Percentiles rank a stretch among this genome's conserved stretches.
Evolutionary conservation across 2,113 vertebrate species (phyloP).

Genomic region (Ameiurus melas): DNA sequence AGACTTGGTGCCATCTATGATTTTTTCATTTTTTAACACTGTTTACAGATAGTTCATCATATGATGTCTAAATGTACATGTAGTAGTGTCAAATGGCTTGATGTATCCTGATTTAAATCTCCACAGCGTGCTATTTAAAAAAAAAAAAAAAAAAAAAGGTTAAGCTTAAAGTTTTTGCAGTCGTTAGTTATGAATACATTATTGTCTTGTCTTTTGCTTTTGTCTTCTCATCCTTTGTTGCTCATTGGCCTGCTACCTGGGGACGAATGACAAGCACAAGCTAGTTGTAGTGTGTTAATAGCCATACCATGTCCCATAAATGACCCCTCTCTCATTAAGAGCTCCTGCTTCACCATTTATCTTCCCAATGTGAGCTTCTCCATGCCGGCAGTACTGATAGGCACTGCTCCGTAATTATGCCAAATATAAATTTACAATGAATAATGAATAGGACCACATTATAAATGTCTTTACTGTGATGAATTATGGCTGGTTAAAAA

Average conservation of each 20-base stretch:
- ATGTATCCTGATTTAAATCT: not conserved
- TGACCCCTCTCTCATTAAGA: slow-evolving; percentile 61
- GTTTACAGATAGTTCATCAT: not conserved
- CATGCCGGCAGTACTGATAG: slow-evolving; percentile 51
- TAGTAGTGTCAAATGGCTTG: not conserved
- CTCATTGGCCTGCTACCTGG: slow-evolving; percentile 49
- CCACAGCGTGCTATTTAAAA: slow-evolving; percentile 11
- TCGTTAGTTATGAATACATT: slow-evolving; percentile 31
- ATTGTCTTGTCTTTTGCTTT: slow-evolving; percentile 35
- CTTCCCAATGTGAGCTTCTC: slow-evolving; percentile 53
- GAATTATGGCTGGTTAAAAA: slow-evolving; percentile 49
- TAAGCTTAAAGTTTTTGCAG: slow-evolving; percentile 35
- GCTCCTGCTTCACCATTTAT: slow-evolving; percentile 54
- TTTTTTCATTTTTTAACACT: not conserved
- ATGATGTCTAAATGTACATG: not conserved
- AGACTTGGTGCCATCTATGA: not conserved
- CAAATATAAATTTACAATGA: slow-evolving; percentile 62
- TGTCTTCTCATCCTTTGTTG: slow-evolving; percentile 44
- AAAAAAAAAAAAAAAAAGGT: not conserved
- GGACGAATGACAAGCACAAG: slow-evolving; percentile 50
- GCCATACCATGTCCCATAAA: slow-evolving; percentile 45
- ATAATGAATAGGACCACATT: slow-evolving; percentile 62
- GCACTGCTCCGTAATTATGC: slow-evolving; percentile 58
- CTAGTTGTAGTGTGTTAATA: slow-evolving; percentile 53
- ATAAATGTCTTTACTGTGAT: slow-evolving; percentile 54